A percentile compares a stretch with the other conserved stretches of the same genome.
These are phyloP conservation scores for Cervus canadensis DNA, from an alignment of 2,113 vertebrate genomes.

Conservation along the genomic window DNA sequence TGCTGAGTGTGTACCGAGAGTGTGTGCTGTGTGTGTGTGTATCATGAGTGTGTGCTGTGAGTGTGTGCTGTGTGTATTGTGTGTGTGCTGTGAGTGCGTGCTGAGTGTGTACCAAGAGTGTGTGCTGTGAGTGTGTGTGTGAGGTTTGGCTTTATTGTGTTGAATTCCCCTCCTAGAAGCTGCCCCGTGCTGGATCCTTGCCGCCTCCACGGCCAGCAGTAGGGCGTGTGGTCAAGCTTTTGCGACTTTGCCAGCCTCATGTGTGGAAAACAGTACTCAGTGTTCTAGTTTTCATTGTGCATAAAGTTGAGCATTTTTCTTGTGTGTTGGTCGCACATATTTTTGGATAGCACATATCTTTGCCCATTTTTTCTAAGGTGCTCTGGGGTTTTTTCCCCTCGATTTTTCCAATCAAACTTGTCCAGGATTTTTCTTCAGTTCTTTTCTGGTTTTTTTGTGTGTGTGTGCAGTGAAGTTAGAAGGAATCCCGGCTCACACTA, in stretches of 20 bases:
- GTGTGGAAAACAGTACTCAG: rapidly evolving
- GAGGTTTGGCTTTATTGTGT: rapidly evolving
- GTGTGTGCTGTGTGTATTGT: neutral
- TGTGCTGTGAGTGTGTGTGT: neutral
- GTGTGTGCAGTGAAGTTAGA: rapidly evolving
- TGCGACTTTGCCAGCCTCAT: rapidly evolving
- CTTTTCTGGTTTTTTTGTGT: neutral
- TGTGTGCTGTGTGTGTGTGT: no score
- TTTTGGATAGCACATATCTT: neutral
- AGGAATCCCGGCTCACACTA: no score
- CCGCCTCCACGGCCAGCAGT: rapidly evolving
- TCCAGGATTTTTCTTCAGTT: neutral
- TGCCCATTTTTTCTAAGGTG: neutral
- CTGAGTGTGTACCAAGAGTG: no score
- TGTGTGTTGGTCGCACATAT: neutral
- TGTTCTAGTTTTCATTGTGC: neutral
- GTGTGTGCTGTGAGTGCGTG: neutral
- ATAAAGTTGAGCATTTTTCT: neutral
- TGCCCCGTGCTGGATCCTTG: rapidly evolving
- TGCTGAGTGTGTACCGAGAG: no score
- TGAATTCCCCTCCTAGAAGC: rapidly evolving
- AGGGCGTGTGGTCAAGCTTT: rapidly evolving
- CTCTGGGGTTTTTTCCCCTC: neutral
- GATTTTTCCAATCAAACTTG: neutral
- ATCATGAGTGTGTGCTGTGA: no score